Evolutionary conservation across 92 coral and sea anemone genomes (phyloP).

Genomic region (Phenganax stokvisi): DNA sequence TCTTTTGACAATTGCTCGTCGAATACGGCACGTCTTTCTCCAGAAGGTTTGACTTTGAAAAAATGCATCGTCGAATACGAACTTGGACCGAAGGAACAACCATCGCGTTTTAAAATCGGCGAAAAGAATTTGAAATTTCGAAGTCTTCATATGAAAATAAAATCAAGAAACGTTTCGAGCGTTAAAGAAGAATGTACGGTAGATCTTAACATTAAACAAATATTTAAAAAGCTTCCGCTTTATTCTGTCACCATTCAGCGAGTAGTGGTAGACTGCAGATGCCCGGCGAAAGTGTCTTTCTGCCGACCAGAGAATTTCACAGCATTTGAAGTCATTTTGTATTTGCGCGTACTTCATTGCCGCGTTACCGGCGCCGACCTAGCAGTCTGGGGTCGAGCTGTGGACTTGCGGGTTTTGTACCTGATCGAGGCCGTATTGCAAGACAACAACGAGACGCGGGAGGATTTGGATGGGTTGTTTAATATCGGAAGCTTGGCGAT

Average conservation of each 20-base stretch:
- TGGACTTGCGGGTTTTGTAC: constrained; percentile 54
- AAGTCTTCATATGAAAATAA: too few relatives aligned
- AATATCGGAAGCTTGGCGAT: constrained; percentile 50
- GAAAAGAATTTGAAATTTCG: too few relatives aligned
- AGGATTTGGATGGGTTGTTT: constrained; percentile 26
- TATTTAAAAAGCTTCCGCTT: background rate
- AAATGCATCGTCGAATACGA: too few relatives aligned
- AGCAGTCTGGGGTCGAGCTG: constrained; percentile 53
- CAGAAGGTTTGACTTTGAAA: too few relatives aligned
- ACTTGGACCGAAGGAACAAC: too few relatives aligned
- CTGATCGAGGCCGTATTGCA: constrained; percentile 40
- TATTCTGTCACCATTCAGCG: background rate
- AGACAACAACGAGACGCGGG: constrained; percentile 28
- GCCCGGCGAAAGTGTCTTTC: constrained; percentile 32
- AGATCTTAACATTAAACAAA: background rate
- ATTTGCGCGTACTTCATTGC: constrained; percentile 49
- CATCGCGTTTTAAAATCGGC: too few relatives aligned
- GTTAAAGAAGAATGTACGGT: background rate
- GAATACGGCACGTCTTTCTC: too few relatives aligned
- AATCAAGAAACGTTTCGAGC: background rate
- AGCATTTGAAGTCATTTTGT: constrained; percentile 49
- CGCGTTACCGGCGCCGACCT: constrained; percentile 41
- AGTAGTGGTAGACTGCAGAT: constrained; percentile 25
- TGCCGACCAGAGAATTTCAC: constrained; percentile 41
- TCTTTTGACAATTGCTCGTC: too few relatives aligned